Evolutionary conservation across 2,888 invertebrate genomes (phyloP), one percentile per base, ranked within the genome.

Genomic region (Apodemia duryi): DNA sequence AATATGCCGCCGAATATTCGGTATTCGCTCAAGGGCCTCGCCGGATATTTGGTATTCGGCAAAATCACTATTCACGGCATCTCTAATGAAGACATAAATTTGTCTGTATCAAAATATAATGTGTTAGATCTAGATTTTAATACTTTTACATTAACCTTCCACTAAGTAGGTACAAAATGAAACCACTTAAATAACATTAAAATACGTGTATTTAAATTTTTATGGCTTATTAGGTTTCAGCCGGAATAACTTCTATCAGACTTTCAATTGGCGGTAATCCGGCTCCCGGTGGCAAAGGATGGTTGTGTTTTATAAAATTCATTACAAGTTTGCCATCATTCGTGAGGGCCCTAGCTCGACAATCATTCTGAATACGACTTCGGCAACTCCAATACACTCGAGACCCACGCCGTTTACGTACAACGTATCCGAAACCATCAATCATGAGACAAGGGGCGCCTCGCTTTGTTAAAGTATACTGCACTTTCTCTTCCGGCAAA

Each of bases 331-430:
- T 77, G n/a, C 90, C 89, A 71, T 79, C 78, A 41, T 74, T 69
- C 60, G 91, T 91, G 72, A 88, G 80, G 5, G 90, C 91, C 63
- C 85, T 81, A 28, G 91, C 91, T 9, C 70, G 70, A 72, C 91
- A 91, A 49, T 85, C 69, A 49, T 66, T 83, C 63, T 73, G 80
- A 51, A 76, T 77, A 62, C 90, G 86, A 61, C 78, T 76, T 43
- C 87, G 81, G 71, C 91, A 91, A 67, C 85, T 80, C 91, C 91
- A 91, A 76, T 92, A 92, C 4, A 91, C 88, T 65, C 88, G 83
- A 21, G 80, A 68, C 61, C 86, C 88, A 65, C 92, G 85, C 28
- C 85, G 81, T 76, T 90, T 91, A 67, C 91, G 89, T 61, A 85
- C 89, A 72, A 87, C 81, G 75, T 77, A 92, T 54, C 81, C 82